Evolutionary conservation across 2,797 vertebrate genomes (phyloP).

Genomic region (Oreochromis grahami): DNA sequence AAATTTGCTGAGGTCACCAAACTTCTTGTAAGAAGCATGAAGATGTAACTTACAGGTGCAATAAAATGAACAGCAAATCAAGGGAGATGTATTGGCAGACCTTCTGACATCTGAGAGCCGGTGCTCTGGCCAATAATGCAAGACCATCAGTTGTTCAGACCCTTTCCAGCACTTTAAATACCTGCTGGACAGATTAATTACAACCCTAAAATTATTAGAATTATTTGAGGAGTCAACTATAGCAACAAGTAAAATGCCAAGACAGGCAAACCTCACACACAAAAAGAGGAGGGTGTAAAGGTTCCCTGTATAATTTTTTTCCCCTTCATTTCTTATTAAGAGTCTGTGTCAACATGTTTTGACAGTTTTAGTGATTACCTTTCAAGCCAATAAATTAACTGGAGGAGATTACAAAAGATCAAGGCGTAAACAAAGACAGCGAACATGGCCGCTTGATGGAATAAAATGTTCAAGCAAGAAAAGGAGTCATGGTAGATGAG

Average conservation of each 20-base stretch:
- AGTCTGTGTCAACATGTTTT: not conserved
- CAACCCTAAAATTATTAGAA: not conserved
- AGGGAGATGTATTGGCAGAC: not conserved
- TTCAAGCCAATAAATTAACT: slow-evolving; percentile 13
- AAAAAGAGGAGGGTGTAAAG: not conserved
- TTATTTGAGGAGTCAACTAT: not conserved
- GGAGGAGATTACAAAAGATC: not conserved
- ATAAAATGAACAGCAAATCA: not conserved
- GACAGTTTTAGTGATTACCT: slow-evolving; percentile 12
- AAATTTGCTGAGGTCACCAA: not conserved
- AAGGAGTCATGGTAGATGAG: not conserved
- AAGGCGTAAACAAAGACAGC: not conserved
- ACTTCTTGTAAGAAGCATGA: not conserved
- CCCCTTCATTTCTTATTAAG: not conserved
- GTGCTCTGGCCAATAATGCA: not conserved
- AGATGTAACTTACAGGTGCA: not conserved
- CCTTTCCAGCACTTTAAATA: not conserved
- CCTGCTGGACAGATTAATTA: not conserved
- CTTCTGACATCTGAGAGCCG: not conserved
- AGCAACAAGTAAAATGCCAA: not conserved
- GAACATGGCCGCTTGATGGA: not conserved
- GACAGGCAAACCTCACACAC: not conserved
- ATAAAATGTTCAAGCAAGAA: not conserved
- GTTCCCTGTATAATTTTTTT: not conserved
- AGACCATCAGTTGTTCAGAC: not conserved